A percentile compares a stretch with the other conserved stretches of the same genome.
Evolutionary conservation across 2,888 invertebrate genomes (phyloP).

Genomic region (Tryphoninae sp.): DNA sequence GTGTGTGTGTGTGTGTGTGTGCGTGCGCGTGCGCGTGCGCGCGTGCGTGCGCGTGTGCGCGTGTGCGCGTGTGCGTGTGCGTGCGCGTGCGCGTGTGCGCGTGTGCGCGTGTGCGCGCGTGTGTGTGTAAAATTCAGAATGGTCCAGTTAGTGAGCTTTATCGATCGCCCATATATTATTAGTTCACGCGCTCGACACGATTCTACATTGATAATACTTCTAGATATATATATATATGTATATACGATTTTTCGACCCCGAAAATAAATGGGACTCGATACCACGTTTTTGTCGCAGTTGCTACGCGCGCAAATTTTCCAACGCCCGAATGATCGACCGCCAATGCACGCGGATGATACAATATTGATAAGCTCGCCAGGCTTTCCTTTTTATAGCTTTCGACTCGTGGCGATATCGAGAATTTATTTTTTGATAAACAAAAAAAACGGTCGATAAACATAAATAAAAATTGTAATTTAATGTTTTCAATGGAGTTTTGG

Average conservation of each 20-base stretch:
- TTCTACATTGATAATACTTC: constrained; percentile 14
- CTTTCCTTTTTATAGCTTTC: not conserved
- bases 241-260: constrained; percentile 29
- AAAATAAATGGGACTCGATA: constrained; percentile 41
- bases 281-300: constrained; percentile 7
- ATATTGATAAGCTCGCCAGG: constrained; percentile 9
- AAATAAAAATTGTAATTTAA: too few species aligned
- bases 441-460: too few species aligned
- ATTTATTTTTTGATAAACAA: too few species aligned
- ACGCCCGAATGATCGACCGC: constrained; percentile 21
- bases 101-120: too few species aligned
- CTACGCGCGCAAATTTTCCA: not conserved
- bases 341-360: constrained; percentile 2
- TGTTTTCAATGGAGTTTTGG: too few species aligned
- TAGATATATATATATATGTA: not conserved
- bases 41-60: fast-evolving
- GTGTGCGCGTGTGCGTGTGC: too few species aligned
- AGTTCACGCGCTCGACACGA: not conserved
- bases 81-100: too few species aligned
- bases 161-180: constrained; percentile 33
- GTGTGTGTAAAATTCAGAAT: not conserved
- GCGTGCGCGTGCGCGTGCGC: too few species aligned
- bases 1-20: too few species aligned
- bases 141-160: constrained; percentile 32
- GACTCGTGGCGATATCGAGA: too few species aligned